These are phyloP conservation scores for Drosophila hamatofila DNA, from an alignment of 2,888 invertebrate species.

Conservation along the genomic window DNA sequence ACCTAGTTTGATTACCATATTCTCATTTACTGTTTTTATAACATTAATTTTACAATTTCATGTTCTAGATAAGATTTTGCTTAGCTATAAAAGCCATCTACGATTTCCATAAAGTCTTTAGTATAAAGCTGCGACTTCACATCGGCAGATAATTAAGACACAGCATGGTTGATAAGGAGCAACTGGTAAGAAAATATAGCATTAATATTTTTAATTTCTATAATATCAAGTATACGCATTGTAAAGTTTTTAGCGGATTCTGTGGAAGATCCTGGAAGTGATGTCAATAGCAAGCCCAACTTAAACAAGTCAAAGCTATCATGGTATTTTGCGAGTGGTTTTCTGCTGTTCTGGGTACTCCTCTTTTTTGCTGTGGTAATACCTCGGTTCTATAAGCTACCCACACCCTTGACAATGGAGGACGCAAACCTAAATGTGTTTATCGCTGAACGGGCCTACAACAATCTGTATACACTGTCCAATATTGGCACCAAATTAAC, in stretches of 20 bases:
- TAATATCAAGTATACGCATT: not conserved
- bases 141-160: not conserved
- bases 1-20: no score
- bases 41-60: not conserved
- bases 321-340: constrained; percentile 68
- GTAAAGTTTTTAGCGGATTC: constrained; percentile 13
- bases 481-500: constrained; percentile 77
- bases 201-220: not conserved
- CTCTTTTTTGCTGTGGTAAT: constrained; percentile 62
- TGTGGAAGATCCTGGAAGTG: not conserved
- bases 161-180: constrained; percentile 4
- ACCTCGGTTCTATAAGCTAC: constrained; percentile 61
- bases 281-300: constrained; percentile 5
- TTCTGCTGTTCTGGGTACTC: constrained; percentile 63
- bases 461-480: constrained; percentile 43
- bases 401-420: constrained; percentile 54
- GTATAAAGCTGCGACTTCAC: not conserved
- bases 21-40: not conserved
- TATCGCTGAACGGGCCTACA: constrained; percentile 88
- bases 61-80: not conserved
- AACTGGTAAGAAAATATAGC: not conserved
- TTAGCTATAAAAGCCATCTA: constrained; percentile 31
- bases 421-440: constrained; percentile 85
- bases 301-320: constrained; percentile 28
- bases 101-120: not conserved